Evolutionary conservation across 2,888 invertebrate genomes (phyloP), one percentile per base, ranked within the genome.

Genomic region (Yponomeuta plumbellus): DNA sequence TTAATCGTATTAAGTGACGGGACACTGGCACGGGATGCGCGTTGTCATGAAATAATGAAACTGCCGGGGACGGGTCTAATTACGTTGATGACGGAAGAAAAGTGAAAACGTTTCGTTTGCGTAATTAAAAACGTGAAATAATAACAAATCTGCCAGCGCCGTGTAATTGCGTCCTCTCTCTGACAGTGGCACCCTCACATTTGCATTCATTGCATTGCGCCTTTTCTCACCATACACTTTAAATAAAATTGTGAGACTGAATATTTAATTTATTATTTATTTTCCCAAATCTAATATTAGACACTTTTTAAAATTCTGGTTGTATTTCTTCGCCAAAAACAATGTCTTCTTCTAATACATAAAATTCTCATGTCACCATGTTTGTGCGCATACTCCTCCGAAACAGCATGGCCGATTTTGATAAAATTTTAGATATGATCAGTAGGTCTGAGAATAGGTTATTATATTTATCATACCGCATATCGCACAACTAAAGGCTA

Each of bases 1-100:
- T 81, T 83, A 85, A 86, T 84, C 79, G 80, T 75, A 83, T 86
- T 83, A 84, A 80, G 76, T 80, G 80, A 79, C 76, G 76, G 75
- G 77, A 80, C 79, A 78, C 78, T 76, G 56, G 21, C 80, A 77
- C 75, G 76, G 76, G 76, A 77, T 79, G 59, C 61, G 39, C 67
- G 81, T 75, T 77, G 80, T 81, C 78, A 80, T 73, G 80, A 79
- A 78, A 81, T 83, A 84, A 85, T 85, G 80, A 84, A 83, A 83
- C 78, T 80, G 76, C 79, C 78, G 71, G 72, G 73, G 76, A 72
- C 76, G 77, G 79, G 58, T 75, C 79, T 85, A 82, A 86, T 85
- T 84, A 83, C 77, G 56, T 44, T 64, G 64, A 64, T 56, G 64
- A 13, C 64, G 56, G 52, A 66, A 66, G 66, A 67, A 67, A 66